These are phyloP conservation scores for Archaeoteleia sp. DNA, from an alignment of 2,888 invertebrate genomes.

Conservation along the genomic window DNA sequence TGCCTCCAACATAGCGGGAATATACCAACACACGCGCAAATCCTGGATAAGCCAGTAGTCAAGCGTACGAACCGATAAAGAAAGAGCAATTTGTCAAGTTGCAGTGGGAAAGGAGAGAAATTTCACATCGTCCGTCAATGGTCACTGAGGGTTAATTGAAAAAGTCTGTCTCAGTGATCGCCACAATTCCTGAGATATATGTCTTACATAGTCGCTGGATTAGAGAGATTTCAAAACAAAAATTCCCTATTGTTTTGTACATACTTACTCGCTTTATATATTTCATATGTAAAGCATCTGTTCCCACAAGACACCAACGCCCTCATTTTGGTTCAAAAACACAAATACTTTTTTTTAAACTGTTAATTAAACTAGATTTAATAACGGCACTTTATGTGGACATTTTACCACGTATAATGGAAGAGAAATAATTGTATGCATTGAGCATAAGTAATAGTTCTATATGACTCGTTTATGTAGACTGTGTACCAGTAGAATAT, in stretches of 20 bases:
- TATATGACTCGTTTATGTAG: too few species aligned
- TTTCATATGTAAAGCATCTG: too few species aligned
- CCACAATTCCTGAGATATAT: conserved; percentile 45
- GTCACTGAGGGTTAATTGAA: conserved; percentile 62
- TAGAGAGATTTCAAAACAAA: conserved; percentile 37
- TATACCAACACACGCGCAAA: conserved; percentile 46
- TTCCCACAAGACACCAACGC: too few species aligned
- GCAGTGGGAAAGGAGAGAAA: conserved; percentile 60
- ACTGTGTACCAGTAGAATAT: too few species aligned
- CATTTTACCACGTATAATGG: too few species aligned
- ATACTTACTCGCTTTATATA: conserved; percentile 22
- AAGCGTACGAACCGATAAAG: conserved; percentile 51
- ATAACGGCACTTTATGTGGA: too few species aligned
- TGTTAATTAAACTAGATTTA: too few species aligned
- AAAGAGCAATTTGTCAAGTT: conserved; percentile 60
- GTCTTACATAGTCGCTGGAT: conserved; percentile 43
- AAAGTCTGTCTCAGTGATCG: conserved; percentile 51
- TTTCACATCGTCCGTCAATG: conserved; percentile 61
- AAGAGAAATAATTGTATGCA: too few species aligned
- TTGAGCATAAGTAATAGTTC: too few species aligned
- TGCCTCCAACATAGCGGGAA: conserved; percentile 42
- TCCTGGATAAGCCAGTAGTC: conserved; percentile 51
- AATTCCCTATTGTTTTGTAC: conserved; percentile 20
- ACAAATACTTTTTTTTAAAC: too few species aligned
- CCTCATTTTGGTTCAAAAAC: too few species aligned